Evolutionary conservation across 2,113 vertebrate genomes (phyloP).

Genomic region (Pongo pygmaeus): DNA sequence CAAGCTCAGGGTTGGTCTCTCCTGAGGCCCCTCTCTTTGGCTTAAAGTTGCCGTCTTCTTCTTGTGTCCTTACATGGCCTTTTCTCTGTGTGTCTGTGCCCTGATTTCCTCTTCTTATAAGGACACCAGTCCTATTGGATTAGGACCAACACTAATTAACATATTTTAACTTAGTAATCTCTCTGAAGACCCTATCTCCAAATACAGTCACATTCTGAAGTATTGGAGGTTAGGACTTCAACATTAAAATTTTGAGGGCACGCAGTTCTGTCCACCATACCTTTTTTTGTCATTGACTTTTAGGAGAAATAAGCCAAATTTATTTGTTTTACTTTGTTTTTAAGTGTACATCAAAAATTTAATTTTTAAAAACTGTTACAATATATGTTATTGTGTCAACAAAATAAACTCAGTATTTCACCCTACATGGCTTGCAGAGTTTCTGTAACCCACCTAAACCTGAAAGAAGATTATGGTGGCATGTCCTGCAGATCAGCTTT

Average conservation of each 20-base stretch:
- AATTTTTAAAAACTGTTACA: neutral
- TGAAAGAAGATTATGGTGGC: neutral
- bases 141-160: too few species aligned
- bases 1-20: neutral
- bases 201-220: neutral
- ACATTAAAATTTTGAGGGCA: too few species aligned
- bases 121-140: neutral
- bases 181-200: neutral
- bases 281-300: neutral
- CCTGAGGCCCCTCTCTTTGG: too few species aligned
- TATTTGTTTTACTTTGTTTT: neutral
- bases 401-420: neutral
- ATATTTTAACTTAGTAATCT: neutral
- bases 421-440: accelerated
- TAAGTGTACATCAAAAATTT: neutral
- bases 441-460: neutral
- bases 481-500: neutral
- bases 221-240: neutral
- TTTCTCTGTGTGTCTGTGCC: neutral
- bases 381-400: neutral
- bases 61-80: neutral
- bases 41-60: neutral
- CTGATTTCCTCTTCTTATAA: neutral
- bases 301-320: neutral
- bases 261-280: neutral